Evolutionary conservation across 2,888 invertebrate genomes (phyloP).

Genomic region (Hypsopygia costalis): DNA sequence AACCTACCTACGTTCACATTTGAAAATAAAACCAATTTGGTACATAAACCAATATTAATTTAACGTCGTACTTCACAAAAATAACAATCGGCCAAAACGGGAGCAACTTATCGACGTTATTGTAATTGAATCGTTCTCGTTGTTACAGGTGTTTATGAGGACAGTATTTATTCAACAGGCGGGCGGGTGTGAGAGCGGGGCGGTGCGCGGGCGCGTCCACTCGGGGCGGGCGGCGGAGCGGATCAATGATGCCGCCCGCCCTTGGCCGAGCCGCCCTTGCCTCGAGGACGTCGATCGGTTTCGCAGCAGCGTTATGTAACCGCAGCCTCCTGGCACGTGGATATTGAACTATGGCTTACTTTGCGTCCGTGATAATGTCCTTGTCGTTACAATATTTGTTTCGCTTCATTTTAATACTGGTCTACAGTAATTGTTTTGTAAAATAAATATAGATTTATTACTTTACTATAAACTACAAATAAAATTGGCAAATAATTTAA

Average conservation of each 20-base stretch:
- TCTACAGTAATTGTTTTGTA: too few species aligned
- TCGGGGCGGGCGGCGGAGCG: conserved; percentile 24
- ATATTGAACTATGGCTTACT: conserved; percentile 6
- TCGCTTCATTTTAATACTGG: too few species aligned
- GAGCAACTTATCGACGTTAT: too few species aligned
- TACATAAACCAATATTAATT: too few species aligned
- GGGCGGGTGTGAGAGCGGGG: conserved; percentile 20
- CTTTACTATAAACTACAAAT: too few species aligned
- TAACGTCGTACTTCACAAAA: too few species aligned
- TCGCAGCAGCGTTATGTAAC: conserved; percentile 63
- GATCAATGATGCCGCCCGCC: conserved; percentile 68
- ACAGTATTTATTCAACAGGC: conserved; percentile 41
- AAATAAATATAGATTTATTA: too few species aligned
- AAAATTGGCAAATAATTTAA: too few species aligned
- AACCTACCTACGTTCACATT: too few species aligned
- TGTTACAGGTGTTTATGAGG: conserved; percentile 8
- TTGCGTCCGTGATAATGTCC: conserved; percentile 1
- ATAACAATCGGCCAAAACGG: too few species aligned
- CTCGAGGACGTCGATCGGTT: conserved; percentile 39
- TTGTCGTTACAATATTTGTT: neutral
- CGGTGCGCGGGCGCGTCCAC: conserved; percentile 41
- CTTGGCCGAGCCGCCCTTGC: conserved; percentile 64
- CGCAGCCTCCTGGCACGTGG: conserved; percentile 26
- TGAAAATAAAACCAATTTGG: too few species aligned
- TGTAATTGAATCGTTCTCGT: too few species aligned